These are phyloP conservation scores for Natrix natrix DNA, from an alignment of 2,797 vertebrate species.

Conservation along the genomic window DNA sequence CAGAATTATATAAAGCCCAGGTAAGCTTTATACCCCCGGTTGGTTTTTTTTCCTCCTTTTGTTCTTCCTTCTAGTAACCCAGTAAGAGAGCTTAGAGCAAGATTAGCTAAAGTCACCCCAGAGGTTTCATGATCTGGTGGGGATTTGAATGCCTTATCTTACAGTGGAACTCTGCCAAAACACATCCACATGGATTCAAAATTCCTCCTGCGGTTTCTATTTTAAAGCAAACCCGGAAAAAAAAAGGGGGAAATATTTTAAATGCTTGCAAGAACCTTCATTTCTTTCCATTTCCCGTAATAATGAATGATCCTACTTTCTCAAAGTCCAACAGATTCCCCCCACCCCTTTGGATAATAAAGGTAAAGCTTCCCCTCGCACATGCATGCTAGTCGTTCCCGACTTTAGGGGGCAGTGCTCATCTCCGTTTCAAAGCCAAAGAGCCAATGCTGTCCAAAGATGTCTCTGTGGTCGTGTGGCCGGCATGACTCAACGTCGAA, in stretches of 20 bases:
- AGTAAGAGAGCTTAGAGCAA: background rate
- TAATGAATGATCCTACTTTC: background rate
- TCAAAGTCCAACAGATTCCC: background rate
- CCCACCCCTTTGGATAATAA: no score
- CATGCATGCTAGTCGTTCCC: no score
- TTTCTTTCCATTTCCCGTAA: background rate
- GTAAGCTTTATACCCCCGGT: background rate
- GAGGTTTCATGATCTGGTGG: background rate
- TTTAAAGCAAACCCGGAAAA: background rate
- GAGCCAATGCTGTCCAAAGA: no score
- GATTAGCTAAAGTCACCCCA: background rate
- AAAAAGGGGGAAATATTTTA: background rate
- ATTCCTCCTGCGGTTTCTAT: background rate
- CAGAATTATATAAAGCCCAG: background rate
- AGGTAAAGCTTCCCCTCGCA: no score
- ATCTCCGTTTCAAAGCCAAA: no score
- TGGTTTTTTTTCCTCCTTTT: background rate
- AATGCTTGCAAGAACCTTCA: background rate
- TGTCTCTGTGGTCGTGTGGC: no score
- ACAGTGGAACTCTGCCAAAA: background rate
- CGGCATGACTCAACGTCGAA: no score
- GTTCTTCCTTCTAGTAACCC: background rate
- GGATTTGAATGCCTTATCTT: background rate
- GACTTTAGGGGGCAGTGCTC: no score
- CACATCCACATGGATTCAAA: background rate